phyloP scores from a whole-genome alignment of 2,888 invertebrate species.

The Drosophila rellima region DNA sequence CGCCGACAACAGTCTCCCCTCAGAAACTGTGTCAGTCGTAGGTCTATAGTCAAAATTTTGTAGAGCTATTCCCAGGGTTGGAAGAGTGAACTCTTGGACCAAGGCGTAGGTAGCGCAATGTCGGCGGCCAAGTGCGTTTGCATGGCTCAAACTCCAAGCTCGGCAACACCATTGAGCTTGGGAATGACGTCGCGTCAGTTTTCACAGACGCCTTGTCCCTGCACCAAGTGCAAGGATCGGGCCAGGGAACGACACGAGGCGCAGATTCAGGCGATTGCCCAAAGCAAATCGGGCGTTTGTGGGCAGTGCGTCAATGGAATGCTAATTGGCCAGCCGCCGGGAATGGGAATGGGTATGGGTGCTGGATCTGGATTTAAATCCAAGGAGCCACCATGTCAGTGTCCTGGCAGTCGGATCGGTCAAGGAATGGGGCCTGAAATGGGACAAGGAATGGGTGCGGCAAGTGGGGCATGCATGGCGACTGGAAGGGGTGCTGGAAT shows the following conservation, averaged over 20 bases:
- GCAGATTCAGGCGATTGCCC: constrained; percentile 4
- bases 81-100: background rate
- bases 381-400: background rate
- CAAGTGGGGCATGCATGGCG: too few relatives aligned
- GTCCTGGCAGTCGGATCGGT: background rate
- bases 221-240: constrained; percentile 56
- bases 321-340: constrained; percentile 1
- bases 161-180: constrained; percentile 3
- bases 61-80: background rate
- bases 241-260: constrained; percentile 3
- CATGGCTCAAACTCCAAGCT: constrained; percentile 1
- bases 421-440: background rate
- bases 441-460: background rate
- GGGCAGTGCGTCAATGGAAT: constrained; percentile 17
- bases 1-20: background rate
- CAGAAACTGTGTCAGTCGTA: constrained; percentile 19
- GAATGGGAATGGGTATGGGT: background rate
- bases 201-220: constrained; percentile 52
- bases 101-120: constrained; percentile 24
- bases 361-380: background rate
- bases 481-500: constrained; percentile 1
- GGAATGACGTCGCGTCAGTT: constrained; percentile 24
- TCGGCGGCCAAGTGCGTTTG: constrained; percentile 37
- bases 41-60: constrained; percentile 27
- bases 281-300: constrained; percentile 20